Base-by-base conservation (phyloP, 2,888 invertebrate genomes). In the Gryllus longicercus region DNA sequence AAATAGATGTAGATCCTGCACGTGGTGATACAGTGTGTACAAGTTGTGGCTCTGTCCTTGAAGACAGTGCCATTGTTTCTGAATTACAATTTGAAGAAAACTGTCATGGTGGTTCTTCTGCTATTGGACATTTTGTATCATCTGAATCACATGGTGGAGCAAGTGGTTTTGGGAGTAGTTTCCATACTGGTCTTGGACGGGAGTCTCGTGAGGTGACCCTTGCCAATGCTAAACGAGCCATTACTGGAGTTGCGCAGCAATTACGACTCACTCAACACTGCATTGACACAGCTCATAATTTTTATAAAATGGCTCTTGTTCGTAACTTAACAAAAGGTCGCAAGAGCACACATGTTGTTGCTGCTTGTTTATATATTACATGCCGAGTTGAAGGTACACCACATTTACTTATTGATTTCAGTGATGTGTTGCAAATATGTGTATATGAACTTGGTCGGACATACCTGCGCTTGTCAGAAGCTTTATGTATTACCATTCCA, bases 281-380 rank as follows among this genome's bases (percentile, higher is more conserved):
- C 85, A 93, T 97, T 83, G 97, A 98, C 83, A 97, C 95, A 21
- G 96, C 99, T 0, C 95, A 95, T 84, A 96, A 95, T 86, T 97
- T 97, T 87, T 98, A 96, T 87, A 96, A 96, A 88, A 93, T 96
- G 94, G 96, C 96, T 18, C 86, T 97, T 18, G 91, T 91, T 79
- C 89, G 93, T 21, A 94, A 96, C 84, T 88, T 97, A 77, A 99
- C 99, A 0, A 92, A 97, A 84, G 99, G 99, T 14, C 90, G 99
- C 63, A 95, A 94, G 84, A 94, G 95, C 83, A 92, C 93, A 18
- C 95, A 96, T 85, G 96, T 99, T 79, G 94, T 97, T 85, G 98
- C 98, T 51, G 98, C 99, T 50, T 99, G 99, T 87, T 94, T 99
- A 3, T 99, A 99, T 86, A 94, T 99, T 86, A 98, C 98, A 0